phyloP scores from a whole-genome alignment of 2,797 vertebrate species.

The Coreius guichenoti region DNA sequence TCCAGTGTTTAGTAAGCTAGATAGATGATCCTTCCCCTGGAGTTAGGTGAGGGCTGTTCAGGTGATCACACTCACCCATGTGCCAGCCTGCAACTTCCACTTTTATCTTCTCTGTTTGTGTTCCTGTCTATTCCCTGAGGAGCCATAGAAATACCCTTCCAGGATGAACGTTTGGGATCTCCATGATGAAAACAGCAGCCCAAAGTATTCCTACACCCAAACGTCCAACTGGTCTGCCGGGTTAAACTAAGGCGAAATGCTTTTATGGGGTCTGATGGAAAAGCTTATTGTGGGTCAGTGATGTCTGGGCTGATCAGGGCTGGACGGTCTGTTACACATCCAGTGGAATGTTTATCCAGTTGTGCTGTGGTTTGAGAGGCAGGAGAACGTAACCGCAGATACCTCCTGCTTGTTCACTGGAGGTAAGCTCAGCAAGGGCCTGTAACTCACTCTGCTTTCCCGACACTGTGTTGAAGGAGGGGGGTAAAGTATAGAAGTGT shows the following conservation, averaged over 20 bases:
- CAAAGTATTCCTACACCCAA: constrained; percentile 38
- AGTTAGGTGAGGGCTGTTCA: constrained; percentile 29
- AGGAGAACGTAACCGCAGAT: constrained; percentile 18
- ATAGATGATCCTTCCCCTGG: not conserved
- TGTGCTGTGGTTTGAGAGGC: constrained; percentile 55
- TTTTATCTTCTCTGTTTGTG: constrained; percentile 1
- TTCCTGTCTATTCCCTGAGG: constrained; percentile 20
- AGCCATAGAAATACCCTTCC: constrained; percentile 43
- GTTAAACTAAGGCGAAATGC: constrained; percentile 17
- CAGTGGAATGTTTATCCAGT: constrained; percentile 67
- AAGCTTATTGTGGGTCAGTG: constrained; percentile 26
- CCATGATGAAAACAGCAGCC: constrained; percentile 38
- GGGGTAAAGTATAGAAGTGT: not conserved
- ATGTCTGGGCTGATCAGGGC: constrained; percentile 8
- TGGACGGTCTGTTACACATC: not conserved
- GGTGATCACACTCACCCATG: not conserved
- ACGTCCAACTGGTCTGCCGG: not conserved
- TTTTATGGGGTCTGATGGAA: not conserved
- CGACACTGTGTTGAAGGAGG: constrained; percentile 6
- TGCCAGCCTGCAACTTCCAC: not conserved
- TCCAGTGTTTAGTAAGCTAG: not conserved
- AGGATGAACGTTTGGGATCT: constrained; percentile 33
- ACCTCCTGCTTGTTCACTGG: constrained; percentile 20
- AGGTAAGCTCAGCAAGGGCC: constrained; percentile 25
- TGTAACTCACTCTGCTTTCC: constrained; percentile 26